These are phyloP conservation scores for Dromaius novaehollandiae DNA, from an alignment of 2,113 vertebrate genomes.

Conservation along the genomic window DNA sequence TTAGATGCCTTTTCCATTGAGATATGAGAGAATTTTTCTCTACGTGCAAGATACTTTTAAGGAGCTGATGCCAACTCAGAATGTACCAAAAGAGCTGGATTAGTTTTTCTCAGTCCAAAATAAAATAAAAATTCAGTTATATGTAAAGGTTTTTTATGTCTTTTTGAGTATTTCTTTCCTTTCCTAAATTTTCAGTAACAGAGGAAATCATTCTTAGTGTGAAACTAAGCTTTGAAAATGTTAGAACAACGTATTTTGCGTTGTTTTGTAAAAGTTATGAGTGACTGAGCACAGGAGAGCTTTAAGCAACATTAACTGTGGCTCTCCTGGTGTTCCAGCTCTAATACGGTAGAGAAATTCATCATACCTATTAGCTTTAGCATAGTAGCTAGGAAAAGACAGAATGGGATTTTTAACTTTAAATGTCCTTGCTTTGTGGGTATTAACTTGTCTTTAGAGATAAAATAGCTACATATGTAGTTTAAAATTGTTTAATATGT, in stretches of 20 bases:
- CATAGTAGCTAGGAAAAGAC: background rate
- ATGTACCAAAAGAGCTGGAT: background rate
- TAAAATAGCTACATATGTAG: background rate
- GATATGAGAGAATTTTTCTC: background rate
- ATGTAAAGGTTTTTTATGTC: background rate
- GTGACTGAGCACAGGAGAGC: background rate
- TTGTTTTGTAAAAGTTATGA: background rate
- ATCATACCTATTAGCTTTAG: background rate
- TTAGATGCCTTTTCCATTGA: conserved; percentile 20
- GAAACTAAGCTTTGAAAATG: background rate
- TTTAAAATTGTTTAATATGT: background rate
- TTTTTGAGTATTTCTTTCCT: background rate
- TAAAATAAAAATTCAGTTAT: background rate
- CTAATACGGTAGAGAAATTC: background rate
- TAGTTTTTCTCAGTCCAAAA: background rate
- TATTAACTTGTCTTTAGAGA: background rate
- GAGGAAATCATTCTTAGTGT: background rate
- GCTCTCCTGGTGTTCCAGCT: background rate
- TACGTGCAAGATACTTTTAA: background rate
- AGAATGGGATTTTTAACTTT: background rate
- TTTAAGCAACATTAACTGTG: background rate
- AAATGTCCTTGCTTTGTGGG: background rate
- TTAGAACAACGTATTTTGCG: background rate
- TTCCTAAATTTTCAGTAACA: background rate
- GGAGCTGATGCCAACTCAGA: background rate